A percentile compares a stretch with the other conserved stretches of the same genome.
Conservation (phyloP, 2,888 invertebrate species). For the Eudasyphora cyanicolor region DNA sequence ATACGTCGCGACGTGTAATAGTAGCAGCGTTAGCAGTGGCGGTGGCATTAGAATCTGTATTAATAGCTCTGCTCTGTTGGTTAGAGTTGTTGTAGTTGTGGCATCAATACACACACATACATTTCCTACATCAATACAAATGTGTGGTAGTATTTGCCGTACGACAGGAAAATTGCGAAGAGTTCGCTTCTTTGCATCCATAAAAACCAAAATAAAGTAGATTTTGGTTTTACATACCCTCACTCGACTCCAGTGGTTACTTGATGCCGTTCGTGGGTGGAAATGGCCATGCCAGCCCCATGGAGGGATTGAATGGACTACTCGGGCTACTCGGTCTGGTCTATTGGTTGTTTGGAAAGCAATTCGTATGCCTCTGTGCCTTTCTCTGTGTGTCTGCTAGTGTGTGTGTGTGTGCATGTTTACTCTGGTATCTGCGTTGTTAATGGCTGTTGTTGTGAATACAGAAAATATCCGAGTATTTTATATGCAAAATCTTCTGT, state of each 20-base stretch:
- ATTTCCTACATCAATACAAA: not conserved
- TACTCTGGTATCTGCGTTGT: not conserved
- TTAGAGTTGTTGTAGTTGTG: slow-evolving; percentile 12
- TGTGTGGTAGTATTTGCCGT: not conserved
- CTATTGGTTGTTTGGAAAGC: slow-evolving; percentile 17
- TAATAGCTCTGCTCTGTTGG: slow-evolving; percentile 12
- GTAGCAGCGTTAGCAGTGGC: not conserved
- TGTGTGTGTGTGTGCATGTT: slow-evolving; percentile 4
- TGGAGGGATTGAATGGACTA: not conserved
- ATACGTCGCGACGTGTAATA: not conserved
- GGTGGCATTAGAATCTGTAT: slow-evolving; percentile 8
- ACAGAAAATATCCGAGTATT: slow-evolving; percentile 46
- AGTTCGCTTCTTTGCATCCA: slow-evolving; percentile 12
- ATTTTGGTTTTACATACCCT: slow-evolving; percentile 42
- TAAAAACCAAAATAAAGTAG: slow-evolving; percentile 44
- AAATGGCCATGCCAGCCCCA: not conserved
- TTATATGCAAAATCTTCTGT: slow-evolving; percentile 67
- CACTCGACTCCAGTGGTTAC: not conserved
- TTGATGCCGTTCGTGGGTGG: not conserved
- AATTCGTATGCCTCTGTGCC: not conserved
- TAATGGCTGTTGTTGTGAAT: slow-evolving; percentile 46
- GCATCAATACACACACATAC: slow-evolving; percentile 11
- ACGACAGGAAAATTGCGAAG: slow-evolving; percentile 1
- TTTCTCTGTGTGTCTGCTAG: not conserved
- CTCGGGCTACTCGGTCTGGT: not conserved